phyloP scores from a whole-genome alignment of 2,797 vertebrate species.

The Pogoniulus pusillus region DNA sequence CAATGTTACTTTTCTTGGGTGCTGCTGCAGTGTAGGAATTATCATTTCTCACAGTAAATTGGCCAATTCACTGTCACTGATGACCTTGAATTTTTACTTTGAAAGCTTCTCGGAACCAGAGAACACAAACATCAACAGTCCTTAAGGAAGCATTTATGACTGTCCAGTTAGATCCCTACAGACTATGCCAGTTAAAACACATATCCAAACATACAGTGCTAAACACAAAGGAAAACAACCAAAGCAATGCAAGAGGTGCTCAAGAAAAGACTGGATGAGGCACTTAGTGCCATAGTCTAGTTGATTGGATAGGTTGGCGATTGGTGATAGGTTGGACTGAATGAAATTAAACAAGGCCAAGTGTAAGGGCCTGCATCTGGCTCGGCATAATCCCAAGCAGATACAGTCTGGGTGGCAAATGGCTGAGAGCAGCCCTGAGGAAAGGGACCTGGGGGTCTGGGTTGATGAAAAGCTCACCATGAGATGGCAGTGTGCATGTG shows the following conservation, averaged over 20 bases:
- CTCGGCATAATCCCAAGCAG: too few relatives aligned
- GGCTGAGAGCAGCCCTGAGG: too few relatives aligned
- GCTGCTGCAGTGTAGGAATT: accelerated
- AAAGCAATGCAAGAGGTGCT: neutral
- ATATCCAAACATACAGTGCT: neutral
- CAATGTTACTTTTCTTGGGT: neutral
- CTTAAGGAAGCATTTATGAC: neutral
- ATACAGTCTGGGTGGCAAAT: too few relatives aligned
- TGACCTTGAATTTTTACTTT: neutral
- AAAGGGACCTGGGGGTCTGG: too few relatives aligned
- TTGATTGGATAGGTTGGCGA: too few relatives aligned
- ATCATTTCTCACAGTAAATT: neutral
- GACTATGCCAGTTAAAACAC: neutral
- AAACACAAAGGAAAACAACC: neutral
- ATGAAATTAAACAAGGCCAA: too few relatives aligned
- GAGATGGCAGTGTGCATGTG: too few relatives aligned
- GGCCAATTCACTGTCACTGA: neutral
- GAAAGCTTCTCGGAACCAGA: neutral
- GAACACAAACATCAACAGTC: neutral
- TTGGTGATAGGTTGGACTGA: too few relatives aligned
- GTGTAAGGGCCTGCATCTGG: too few relatives aligned
- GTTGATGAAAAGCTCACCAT: too few relatives aligned
- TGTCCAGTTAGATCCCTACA: neutral
- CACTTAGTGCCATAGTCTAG: too few relatives aligned
- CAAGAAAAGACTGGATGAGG: too few relatives aligned